A percentile compares a stretch with the other conserved stretches of the same genome.
Conservation (phyloP, 2,797 vertebrate genomes). For the Urocyon cinereoargenteus region DNA sequence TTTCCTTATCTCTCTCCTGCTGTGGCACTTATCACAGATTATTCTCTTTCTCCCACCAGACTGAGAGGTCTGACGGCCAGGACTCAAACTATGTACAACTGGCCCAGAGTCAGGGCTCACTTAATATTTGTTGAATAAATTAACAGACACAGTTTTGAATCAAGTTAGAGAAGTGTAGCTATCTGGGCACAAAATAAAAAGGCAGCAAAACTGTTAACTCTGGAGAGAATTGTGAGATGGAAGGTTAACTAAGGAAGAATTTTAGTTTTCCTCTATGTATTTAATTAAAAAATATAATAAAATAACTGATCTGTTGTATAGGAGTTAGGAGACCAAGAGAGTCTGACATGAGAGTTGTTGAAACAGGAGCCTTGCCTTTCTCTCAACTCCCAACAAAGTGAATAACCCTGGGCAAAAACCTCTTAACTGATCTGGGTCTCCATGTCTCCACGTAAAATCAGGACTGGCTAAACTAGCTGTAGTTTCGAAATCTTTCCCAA, state of each 20-base stretch:
- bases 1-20: not conserved
- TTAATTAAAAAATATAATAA: not conserved
- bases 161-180: slow-evolving; percentile 29
- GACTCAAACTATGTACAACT: not conserved
- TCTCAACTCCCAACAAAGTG: not conserved
- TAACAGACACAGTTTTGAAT: not conserved
- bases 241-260: not conserved
- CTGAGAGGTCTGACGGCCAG: not conserved
- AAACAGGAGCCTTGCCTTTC: not conserved
- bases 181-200: slow-evolving; percentile 10
- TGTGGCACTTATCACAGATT: not conserved
- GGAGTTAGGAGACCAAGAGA: not conserved
- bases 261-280: not conserved
- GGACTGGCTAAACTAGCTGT: not conserved
- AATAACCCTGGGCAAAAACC: not conserved
- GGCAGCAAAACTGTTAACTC: not conserved
- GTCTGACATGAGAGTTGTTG: not conserved
- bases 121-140: not conserved
- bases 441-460: not conserved
- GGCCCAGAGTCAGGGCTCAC: not conserved
- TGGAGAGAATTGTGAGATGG: not conserved
- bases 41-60: not conserved
- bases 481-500: slow-evolving; percentile 23
- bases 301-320: not conserved
- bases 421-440: not conserved